phyloP scores from a whole-genome alignment of 2,797 vertebrate genomes.

The Aythya fuligula region DNA sequence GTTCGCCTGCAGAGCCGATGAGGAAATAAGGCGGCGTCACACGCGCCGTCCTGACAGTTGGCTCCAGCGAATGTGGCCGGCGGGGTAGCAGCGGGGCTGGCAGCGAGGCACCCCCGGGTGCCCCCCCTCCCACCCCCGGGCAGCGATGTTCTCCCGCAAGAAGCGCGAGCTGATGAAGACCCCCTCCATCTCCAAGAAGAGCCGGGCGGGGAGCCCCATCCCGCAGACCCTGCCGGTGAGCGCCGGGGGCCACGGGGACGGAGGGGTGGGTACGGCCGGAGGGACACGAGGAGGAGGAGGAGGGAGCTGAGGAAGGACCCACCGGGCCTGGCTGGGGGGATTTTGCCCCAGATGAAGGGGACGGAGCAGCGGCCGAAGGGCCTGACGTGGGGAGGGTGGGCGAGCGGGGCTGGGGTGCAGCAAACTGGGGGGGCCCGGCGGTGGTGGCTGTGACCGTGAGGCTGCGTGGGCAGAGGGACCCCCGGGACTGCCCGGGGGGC shows the following conservation, averaged over 20 bases:
- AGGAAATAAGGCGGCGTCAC: conserved; percentile 70
- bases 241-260: neutral
- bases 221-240: conserved; percentile 85
- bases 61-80: neutral
- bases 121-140: neutral
- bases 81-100: neutral
- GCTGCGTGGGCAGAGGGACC: neutral
- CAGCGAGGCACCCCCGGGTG: neutral
- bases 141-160: conserved; percentile 92
- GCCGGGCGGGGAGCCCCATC: conserved; percentile 90
- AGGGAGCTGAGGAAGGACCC: neutral
- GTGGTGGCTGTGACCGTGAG: accelerated
- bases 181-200: conserved; percentile 96
- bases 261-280: neutral
- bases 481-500: neutral
- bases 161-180: conserved; percentile 95
- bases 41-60: conserved; percentile 54
- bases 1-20: conserved; percentile 2
- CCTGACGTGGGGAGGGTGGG: neutral
- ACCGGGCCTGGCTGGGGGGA: neutral
- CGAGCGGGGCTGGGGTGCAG: neutral
- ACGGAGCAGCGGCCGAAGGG: neutral
- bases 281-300: neutral
- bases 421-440: accelerated
- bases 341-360: neutral